A percentile compares a stretch with the other conserved stretches of the same genome.
Conservation (phyloP, 2,797 vertebrate species). For the Acridotheres tristis region DNA sequence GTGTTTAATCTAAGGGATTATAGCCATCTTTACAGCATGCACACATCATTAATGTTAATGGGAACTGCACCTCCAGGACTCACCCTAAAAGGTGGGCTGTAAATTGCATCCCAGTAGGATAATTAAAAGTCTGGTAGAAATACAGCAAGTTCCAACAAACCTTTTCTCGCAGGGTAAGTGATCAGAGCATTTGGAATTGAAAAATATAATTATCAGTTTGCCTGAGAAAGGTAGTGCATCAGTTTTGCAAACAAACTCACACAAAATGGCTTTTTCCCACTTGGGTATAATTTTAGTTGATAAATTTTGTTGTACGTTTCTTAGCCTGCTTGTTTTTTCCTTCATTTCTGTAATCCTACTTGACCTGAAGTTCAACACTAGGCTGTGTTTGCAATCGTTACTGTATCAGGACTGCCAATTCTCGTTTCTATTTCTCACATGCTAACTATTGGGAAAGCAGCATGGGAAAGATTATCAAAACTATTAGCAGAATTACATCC, state of each 20-base stretch:
- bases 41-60: constrained; percentile 10
- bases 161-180: constrained; percentile 3
- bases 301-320: not conserved
- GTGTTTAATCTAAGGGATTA: constrained; percentile 31
- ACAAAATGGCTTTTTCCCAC: not conserved
- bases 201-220: not conserved
- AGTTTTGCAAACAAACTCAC: not conserved
- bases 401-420: not conserved
- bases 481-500: not conserved
- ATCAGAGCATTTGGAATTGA: constrained; percentile 3
- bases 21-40: not conserved
- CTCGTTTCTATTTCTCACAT: not conserved
- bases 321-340: not conserved
- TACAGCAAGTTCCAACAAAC: constrained; percentile 9
- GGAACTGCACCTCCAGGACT: constrained; percentile 12
- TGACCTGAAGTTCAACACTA: not conserved
- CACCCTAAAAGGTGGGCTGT: not conserved
- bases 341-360: not conserved
- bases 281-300: not conserved
- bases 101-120: constrained; percentile 20
- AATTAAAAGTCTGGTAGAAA: constrained; percentile 38
- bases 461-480: not conserved
- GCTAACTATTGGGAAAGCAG: not conserved
- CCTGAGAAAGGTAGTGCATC: not conserved
- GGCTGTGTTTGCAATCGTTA: not conserved